Conservation (phyloP, 2,888 invertebrate genomes). For the Macrophya annulata region DNA sequence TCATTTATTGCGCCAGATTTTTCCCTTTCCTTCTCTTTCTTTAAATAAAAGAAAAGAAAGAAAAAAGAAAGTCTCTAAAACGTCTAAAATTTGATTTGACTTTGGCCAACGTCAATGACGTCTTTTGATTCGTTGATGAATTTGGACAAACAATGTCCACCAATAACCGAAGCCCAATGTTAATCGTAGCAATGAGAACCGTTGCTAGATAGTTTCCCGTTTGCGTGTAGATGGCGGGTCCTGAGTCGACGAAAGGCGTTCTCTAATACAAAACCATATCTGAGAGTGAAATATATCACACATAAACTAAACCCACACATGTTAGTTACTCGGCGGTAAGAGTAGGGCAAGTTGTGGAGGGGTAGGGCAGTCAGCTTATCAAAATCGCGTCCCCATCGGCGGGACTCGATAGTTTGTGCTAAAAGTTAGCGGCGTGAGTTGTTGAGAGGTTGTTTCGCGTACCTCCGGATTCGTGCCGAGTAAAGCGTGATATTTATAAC, state of each 20-base stretch:
- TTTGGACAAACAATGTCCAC: background rate
- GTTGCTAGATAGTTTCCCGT: background rate
- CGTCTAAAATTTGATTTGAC: background rate
- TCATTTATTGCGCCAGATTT: background rate
- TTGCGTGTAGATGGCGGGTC: background rate
- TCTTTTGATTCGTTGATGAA: background rate
- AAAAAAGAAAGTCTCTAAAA: background rate
- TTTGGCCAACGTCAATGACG: background rate
- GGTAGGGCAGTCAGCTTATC: conserved; percentile 57
- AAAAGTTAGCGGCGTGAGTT: conserved; percentile 46
- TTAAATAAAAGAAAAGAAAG: background rate
- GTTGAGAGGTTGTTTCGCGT: conserved; percentile 14
- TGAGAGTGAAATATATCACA: background rate
- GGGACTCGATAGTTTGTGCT: conserved; percentile 54
- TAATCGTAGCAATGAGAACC: background rate
- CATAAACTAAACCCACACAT: background rate
- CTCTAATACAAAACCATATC: background rate
- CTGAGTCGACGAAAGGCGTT: background rate
- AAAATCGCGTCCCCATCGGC: conserved; percentile 60
- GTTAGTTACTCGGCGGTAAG: background rate
- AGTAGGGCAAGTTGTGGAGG: conserved; percentile 46
- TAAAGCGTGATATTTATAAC: background rate
- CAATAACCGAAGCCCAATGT: background rate
- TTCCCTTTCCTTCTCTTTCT: background rate
- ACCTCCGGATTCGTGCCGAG: background rate